These are phyloP conservation scores for Bucorvus abyssinicus DNA, from an alignment of 2,797 vertebrate genomes.

Conservation along the genomic window DNA sequence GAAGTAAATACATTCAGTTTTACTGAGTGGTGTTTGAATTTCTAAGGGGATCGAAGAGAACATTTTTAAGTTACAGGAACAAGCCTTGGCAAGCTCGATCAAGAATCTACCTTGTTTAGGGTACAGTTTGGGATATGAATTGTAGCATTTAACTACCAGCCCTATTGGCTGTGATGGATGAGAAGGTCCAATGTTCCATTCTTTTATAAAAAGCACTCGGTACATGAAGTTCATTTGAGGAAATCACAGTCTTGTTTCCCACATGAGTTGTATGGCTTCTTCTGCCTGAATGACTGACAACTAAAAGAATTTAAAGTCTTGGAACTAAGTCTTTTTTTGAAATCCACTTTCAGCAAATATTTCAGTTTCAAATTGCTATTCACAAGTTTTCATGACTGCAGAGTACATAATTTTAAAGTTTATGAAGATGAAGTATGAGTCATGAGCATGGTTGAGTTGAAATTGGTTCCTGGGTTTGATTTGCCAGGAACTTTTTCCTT, in stretches of 20 bases:
- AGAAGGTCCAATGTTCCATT: slow-evolving; percentile 6
- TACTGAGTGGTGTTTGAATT: not conserved
- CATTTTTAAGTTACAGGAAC: not conserved
- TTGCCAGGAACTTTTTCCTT: not conserved
- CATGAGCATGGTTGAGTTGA: not conserved
- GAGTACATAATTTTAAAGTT: not conserved
- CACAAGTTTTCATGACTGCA: not conserved
- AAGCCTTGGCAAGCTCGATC: not conserved
- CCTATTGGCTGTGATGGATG: not conserved
- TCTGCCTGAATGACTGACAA: slow-evolving; percentile 9
- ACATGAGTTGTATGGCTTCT: not conserved
- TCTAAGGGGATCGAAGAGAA: not conserved
- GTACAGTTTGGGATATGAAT: not conserved
- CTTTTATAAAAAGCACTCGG: not conserved
- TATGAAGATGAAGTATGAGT: slow-evolving; percentile 5
- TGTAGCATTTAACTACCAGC: not conserved
- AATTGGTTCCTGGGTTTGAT: not conserved
- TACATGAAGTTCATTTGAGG: not conserved
- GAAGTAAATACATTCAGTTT: not conserved
- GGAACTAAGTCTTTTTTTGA: not conserved
- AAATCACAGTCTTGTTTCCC: not conserved
- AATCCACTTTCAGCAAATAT: slow-evolving; percentile 18
- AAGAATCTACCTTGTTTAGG: slow-evolving; percentile 14
- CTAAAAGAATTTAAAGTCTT: not conserved
- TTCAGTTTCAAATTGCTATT: not conserved